Evolutionary conservation across 2,888 invertebrate genomes (phyloP).

Genomic region (Chelonus formosanus): DNA sequence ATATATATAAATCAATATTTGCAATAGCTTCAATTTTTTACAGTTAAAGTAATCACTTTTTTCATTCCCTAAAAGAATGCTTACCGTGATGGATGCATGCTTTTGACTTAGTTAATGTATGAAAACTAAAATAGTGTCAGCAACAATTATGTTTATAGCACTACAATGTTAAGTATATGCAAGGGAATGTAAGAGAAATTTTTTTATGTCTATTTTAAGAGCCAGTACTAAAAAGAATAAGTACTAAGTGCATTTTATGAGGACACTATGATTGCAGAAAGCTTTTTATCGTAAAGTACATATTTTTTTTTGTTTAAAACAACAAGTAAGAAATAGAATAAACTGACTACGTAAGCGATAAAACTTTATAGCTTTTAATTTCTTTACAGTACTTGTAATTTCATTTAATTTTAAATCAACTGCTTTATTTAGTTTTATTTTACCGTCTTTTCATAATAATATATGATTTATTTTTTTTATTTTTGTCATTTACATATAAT

Average conservation of each 20-base stretch:
- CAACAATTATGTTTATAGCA: too few species aligned
- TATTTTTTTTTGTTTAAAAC: slow-evolving; percentile 4
- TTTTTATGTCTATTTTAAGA: slow-evolving; percentile 12
- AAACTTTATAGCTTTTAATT: too few species aligned
- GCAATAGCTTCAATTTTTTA: background rate
- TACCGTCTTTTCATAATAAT: too few species aligned
- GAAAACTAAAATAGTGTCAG: slow-evolving; percentile 3
- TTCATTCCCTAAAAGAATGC: background rate
- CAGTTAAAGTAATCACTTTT: background rate
- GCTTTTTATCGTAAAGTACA: slow-evolving; percentile 17
- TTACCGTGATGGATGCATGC: background rate
- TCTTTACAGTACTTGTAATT: too few species aligned
- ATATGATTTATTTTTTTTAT: too few species aligned
- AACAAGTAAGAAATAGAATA: too few species aligned
- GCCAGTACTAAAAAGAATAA: slow-evolving; percentile 13
- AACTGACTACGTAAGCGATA: too few species aligned
- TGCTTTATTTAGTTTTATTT: too few species aligned
- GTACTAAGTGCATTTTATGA: slow-evolving; percentile 39
- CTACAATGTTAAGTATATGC: slow-evolving; percentile 14
- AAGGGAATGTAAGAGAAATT: slow-evolving; percentile 12
- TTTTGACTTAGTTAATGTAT: slow-evolving; percentile 8
- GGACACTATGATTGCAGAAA: slow-evolving; percentile 29
- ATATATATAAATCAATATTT: background rate
- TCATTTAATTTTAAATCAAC: too few species aligned
- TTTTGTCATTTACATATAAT: too few species aligned